Conservation (phyloP, 1,140 invertebrate species). For the Eurosta solidaginis region DNA sequence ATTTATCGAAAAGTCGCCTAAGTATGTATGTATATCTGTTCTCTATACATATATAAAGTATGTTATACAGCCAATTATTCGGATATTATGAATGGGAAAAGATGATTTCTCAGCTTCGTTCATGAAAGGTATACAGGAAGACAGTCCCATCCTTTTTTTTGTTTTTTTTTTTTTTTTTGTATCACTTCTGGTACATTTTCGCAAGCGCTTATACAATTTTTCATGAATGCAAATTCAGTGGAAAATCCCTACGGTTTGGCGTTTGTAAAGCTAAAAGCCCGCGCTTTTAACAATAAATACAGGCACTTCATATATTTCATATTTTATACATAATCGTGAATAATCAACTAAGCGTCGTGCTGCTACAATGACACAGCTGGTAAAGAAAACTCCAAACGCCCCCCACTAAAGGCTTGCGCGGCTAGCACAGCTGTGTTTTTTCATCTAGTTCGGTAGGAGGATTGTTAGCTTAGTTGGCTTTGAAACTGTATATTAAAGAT, state of each 20-base stretch:
- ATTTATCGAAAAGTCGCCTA: too few species aligned
- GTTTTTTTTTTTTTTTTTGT: not conserved
- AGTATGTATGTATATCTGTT: too few species aligned
- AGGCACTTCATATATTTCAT: not conserved
- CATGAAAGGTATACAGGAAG: too few species aligned
- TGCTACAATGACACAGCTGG: constrained; percentile 12
- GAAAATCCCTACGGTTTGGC: not conserved
- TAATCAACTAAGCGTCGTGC: not conserved
- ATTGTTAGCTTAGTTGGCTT: not conserved
- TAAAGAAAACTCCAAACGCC: not conserved
- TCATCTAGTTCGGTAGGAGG: not conserved
- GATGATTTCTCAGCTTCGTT: too few species aligned
- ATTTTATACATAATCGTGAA: not conserved
- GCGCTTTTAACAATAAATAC: not conserved
- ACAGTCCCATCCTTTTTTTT: not conserved
- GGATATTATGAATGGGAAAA: too few species aligned
- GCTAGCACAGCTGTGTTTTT: not conserved
- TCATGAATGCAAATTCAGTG: constrained; percentile 15
- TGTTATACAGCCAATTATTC: too few species aligned
- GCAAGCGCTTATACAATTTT: constrained; percentile 11
- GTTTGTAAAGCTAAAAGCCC: not conserved
- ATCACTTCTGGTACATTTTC: too few species aligned
- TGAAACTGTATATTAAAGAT: too few species aligned
- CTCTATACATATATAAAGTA: too few species aligned
- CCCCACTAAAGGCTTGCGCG: not conserved